Evolutionary conservation across 2,888 invertebrate species (phyloP).

Genomic region (Beris chalybata): DNA sequence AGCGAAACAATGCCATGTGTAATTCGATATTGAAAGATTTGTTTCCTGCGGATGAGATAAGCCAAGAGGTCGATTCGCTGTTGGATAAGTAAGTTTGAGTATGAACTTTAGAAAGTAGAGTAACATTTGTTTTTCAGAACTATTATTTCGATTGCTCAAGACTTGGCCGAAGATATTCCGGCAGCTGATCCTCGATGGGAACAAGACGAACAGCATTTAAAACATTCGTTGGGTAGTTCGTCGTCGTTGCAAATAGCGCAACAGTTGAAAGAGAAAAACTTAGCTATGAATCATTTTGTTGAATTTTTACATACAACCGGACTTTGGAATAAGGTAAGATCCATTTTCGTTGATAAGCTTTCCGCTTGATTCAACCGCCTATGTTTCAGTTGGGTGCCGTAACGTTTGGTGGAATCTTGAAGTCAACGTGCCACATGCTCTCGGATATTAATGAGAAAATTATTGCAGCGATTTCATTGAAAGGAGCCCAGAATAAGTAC

Average conservation of each 20-base stretch:
- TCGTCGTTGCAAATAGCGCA: slow-evolving; percentile 81
- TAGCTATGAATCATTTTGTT: slow-evolving; percentile 75
- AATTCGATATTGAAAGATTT: slow-evolving; percentile 57
- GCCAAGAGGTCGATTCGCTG: slow-evolving; percentile 47
- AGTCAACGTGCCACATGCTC: slow-evolving; percentile 60
- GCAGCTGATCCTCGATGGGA: slow-evolving; percentile 78
- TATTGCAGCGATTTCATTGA: slow-evolving; percentile 71
- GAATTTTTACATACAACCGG: slow-evolving; percentile 72
- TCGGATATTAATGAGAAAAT: slow-evolving; percentile 80
- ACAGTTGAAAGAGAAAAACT: slow-evolving; percentile 85
- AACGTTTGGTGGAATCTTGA: slow-evolving; percentile 48
- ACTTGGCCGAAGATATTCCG: slow-evolving; percentile 85
- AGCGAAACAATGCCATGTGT: slow-evolving; percentile 59
- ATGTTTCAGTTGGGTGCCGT: slow-evolving; percentile 48
- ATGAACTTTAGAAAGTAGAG: not conserved
- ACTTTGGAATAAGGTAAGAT: slow-evolving; percentile 65
- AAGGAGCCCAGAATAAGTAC: slow-evolving; percentile 60
- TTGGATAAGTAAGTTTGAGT: slow-evolving; percentile 45
- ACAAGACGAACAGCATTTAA: slow-evolving; percentile 49
- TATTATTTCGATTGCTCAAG: slow-evolving; percentile 69
- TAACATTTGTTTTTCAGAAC: slow-evolving; percentile 51
- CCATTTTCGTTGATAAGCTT: not conserved
- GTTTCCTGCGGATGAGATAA: slow-evolving; percentile 51
- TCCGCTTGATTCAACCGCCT: not conserved
- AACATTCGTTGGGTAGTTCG: slow-evolving; percentile 67